A percentile compares a stretch with the other conserved stretches of the same genome.
Evolutionary conservation across 2,888 invertebrate species (phyloP).

Genomic region (Pristionchus exspectatus): DNA sequence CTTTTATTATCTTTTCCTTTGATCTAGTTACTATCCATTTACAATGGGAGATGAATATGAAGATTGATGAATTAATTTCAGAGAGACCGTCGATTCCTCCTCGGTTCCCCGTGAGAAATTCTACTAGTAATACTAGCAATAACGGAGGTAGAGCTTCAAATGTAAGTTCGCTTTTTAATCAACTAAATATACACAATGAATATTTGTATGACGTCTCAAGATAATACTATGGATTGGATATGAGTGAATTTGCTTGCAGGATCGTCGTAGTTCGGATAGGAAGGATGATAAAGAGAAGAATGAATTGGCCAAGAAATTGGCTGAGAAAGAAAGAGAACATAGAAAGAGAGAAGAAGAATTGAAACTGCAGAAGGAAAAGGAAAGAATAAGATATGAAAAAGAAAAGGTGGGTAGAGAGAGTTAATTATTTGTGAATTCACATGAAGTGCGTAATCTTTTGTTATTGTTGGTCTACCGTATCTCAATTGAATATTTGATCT

Average conservation of each 20-base stretch:
- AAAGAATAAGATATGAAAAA: slow-evolving; percentile 48
- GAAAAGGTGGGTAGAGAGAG: slow-evolving; percentile 39
- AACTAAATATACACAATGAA: background rate
- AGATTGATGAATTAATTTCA: background rate
- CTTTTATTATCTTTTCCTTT: background rate
- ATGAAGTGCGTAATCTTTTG: background rate
- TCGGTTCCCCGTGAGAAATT: slow-evolving; percentile 7
- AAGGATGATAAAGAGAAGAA: slow-evolving; percentile 41
- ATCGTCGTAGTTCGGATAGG: background rate
- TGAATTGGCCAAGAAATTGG: slow-evolving; percentile 41
- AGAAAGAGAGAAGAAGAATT: slow-evolving; percentile 54
- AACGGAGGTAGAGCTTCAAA: background rate
- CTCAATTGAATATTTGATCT: background rate
- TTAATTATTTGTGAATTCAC: background rate
- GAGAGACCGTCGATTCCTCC: slow-evolving; percentile 21
- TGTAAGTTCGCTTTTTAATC: background rate
- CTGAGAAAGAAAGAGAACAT: slow-evolving; percentile 45
- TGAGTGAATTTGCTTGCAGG: background rate
- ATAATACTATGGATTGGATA: background rate
- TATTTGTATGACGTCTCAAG: background rate
- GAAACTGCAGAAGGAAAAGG: slow-evolving; percentile 46
- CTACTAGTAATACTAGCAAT: background rate
- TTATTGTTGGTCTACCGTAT: background rate
- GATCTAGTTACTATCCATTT: background rate
- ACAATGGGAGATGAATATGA: background rate